phyloP scores from a whole-genome alignment of 2,113 vertebrate genomes.

The Phalacrocorax pelagicus region DNA sequence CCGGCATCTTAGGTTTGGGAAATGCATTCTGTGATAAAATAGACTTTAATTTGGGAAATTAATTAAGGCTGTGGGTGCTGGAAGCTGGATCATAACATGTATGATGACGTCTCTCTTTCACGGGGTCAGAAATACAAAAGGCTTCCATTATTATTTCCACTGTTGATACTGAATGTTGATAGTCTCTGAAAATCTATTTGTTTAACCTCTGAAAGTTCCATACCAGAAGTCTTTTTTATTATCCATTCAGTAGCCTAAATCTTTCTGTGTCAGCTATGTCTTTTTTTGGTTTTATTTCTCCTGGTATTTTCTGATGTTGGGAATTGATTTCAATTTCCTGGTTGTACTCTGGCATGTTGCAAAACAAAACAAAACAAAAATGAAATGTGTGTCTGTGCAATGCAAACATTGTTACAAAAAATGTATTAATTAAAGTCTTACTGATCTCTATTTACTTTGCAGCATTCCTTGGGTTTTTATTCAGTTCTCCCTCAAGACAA shows the following conservation, averaged over 20 bases:
- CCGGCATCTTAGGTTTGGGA: background rate
- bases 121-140: rapidly evolving
- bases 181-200: background rate
- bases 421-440: background rate
- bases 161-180: background rate
- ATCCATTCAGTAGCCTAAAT: background rate
- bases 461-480: background rate
- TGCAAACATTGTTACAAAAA: background rate
- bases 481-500: background rate
- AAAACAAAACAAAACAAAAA: background rate
- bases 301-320: background rate
- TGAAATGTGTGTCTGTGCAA: background rate
- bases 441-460: background rate
- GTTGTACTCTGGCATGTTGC: background rate
- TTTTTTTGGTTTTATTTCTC: background rate
- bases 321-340: background rate
- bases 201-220: background rate
- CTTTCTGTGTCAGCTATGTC: background rate
- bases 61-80: background rate
- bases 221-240: background rate
- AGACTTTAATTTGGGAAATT: background rate
- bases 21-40: background rate
- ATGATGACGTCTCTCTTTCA: background rate
- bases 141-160: background rate
- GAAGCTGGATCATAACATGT: background rate